phyloP scores from a whole-genome alignment of 2,888 invertebrate species.

The Macaria liturata region DNA sequence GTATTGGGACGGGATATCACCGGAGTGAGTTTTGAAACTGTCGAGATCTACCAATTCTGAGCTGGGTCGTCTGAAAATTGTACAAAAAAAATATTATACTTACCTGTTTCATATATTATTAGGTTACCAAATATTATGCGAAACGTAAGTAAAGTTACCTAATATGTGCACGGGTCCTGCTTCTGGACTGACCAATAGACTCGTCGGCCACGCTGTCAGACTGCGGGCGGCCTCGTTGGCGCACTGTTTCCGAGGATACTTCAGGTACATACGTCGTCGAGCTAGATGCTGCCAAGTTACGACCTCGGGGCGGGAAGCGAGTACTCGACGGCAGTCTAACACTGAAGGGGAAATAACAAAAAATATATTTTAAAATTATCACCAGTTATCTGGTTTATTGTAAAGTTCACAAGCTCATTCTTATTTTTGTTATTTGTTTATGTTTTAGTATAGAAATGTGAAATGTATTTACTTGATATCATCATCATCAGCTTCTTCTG shows the following conservation, averaged over 20 bases:
- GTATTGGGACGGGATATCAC: conserved; percentile 80
- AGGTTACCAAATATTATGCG: not conserved
- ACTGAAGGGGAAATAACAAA: conserved; percentile 25
- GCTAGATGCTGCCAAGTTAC: conserved; percentile 68
- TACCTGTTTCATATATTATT: not conserved
- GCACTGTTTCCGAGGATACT: conserved; percentile 70
- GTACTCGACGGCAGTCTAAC: conserved; percentile 90
- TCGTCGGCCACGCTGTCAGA: conserved; percentile 75
- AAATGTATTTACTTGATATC: conserved; percentile 62
- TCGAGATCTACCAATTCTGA: conserved; percentile 92
- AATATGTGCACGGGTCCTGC: conserved; percentile 85
- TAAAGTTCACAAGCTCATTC: no score
- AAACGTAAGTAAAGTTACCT: conserved; percentile 52
- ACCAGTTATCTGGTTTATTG: no score
- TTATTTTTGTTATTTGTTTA: no score
- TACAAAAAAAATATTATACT: not conserved
- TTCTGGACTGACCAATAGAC: conserved; percentile 74
- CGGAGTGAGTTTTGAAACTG: conserved; percentile 90
- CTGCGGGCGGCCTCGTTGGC: conserved; percentile 68
- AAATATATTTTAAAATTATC: no score
- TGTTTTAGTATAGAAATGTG: no score
- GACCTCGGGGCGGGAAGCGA: conserved; percentile 91
- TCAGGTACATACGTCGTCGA: conserved; percentile 79
- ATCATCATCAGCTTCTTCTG: conserved; percentile 76
- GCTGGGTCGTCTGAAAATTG: conserved; percentile 85